Percentiles rank a stretch among this genome's conserved stretches.
These are phyloP conservation scores for Paedocypris micromegethes DNA, from an alignment of 2,797 vertebrate species.

Conservation along the genomic window DNA sequence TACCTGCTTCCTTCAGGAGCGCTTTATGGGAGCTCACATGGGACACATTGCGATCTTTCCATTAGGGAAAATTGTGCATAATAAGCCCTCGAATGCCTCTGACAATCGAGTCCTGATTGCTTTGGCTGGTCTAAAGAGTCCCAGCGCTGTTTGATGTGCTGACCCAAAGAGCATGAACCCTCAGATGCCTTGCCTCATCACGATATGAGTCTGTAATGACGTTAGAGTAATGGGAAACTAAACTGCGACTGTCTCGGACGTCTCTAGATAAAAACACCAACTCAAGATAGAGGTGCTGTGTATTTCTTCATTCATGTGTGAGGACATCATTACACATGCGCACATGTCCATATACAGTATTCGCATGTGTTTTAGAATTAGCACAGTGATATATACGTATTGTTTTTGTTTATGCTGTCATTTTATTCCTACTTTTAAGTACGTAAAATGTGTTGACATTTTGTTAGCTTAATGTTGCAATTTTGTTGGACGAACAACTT, in stretches of 20 bases:
- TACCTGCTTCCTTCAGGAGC: slow-evolving; percentile 19
- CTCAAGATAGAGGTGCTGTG: no score
- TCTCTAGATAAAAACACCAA: slow-evolving; percentile 5
- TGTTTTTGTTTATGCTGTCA: no score
- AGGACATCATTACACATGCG: no score
- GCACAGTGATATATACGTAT: no score
- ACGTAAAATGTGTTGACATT: no score
- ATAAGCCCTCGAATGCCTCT: slow-evolving; percentile 49
- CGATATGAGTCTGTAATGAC: slow-evolving; percentile 46
- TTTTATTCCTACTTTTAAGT: no score
- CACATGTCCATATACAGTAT: no score
- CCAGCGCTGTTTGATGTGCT: slow-evolving; percentile 54
- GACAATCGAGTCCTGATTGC: slow-evolving; percentile 57
- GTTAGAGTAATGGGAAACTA: slow-evolving; percentile 34
- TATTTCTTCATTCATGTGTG: no score
- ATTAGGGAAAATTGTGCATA: slow-evolving; percentile 55
- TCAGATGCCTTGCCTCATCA: slow-evolving; percentile 50
- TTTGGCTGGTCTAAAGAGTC: slow-evolving; percentile 50
- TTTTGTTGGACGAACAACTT: no score
- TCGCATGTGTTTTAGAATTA: no score
- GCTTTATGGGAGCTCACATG: slow-evolving; percentile 29
- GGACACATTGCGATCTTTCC: slow-evolving; percentile 46
- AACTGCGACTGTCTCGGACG: background rate
- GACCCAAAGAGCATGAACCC: slow-evolving; percentile 37
- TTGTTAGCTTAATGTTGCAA: no score